Percentiles rank a stretch among this genome's conserved stretches.
Conservation (phyloP, 2,888 invertebrate species). For the Caenorhabditis japonica region DNA sequence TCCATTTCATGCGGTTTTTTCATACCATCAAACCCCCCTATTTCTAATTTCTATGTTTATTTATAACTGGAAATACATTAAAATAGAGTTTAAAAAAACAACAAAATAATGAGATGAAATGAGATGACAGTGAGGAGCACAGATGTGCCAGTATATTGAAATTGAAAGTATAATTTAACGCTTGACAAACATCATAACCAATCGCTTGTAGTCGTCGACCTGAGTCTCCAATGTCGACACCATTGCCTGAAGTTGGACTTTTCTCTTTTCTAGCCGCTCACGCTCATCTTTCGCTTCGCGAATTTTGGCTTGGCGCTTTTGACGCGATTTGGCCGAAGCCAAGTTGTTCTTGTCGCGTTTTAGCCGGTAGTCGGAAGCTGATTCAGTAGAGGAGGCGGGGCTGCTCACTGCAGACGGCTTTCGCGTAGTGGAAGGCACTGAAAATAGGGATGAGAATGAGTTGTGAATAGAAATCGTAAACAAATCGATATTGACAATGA, state of each 20-base stretch:
- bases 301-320: conserved; percentile 57
- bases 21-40: too few relatives aligned
- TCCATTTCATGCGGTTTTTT: too few relatives aligned
- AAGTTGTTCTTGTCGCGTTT: conserved; percentile 62
- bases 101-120: too few relatives aligned
- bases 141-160: too few relatives aligned
- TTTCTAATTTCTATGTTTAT: too few relatives aligned
- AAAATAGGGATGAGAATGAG: neutral
- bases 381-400: conserved; percentile 12
- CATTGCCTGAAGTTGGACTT: conserved; percentile 55
- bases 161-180: too few relatives aligned
- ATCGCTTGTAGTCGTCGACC: conserved; percentile 61
- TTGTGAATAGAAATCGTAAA: too few relatives aligned
- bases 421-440: conserved; percentile 19
- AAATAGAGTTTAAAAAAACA: too few relatives aligned
- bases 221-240: conserved; percentile 52
- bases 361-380: conserved; percentile 51
- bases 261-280: conserved; percentile 44
- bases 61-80: too few relatives aligned
- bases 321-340: conserved; percentile 54
- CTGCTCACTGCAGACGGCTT: conserved; percentile 30
- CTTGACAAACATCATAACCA: conserved; percentile 56
- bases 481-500: too few relatives aligned
- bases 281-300: conserved; percentile 39
- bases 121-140: too few relatives aligned